Conservation (phyloP, 2,797 vertebrate genomes). For the Falco peregrinus region DNA sequence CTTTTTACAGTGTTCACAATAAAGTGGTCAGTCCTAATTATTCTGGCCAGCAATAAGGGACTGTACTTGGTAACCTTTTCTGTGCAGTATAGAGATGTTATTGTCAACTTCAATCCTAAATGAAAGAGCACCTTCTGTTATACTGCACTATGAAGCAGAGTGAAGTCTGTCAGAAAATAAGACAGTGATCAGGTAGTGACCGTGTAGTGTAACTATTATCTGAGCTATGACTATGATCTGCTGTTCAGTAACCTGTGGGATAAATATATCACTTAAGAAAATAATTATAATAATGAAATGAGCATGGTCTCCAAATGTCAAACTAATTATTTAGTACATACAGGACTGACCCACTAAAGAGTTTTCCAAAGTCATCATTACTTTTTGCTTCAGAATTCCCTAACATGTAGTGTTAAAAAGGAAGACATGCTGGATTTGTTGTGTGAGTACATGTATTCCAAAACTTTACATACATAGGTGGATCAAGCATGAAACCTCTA, state of each 20-base stretch:
- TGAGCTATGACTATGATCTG: background rate
- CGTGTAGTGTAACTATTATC: background rate
- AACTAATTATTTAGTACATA: background rate
- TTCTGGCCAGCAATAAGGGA: background rate
- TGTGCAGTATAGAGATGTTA: background rate
- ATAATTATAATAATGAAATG: background rate
- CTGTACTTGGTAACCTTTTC: background rate
- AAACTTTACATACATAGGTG: accelerated
- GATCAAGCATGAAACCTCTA: background rate
- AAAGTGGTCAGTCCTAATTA: background rate
- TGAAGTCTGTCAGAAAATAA: background rate
- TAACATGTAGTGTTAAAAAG: accelerated
- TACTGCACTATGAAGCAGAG: accelerated
- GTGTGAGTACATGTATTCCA: accelerated
- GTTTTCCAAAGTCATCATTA: background rate
- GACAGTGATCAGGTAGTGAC: background rate
- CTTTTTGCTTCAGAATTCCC: background rate
- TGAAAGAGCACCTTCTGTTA: background rate
- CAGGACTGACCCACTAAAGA: background rate
- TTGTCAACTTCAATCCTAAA: background rate
- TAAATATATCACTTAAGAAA: background rate
- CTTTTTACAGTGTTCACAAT: background rate
- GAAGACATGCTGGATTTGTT: background rate
- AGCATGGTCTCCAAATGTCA: background rate
- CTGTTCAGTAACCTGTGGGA: background rate